Percentiles rank a stretch among this genome's conserved stretches.
phyloP scores from a whole-genome alignment of 2,888 invertebrate genomes.

The Argyresthia albistria region DNA sequence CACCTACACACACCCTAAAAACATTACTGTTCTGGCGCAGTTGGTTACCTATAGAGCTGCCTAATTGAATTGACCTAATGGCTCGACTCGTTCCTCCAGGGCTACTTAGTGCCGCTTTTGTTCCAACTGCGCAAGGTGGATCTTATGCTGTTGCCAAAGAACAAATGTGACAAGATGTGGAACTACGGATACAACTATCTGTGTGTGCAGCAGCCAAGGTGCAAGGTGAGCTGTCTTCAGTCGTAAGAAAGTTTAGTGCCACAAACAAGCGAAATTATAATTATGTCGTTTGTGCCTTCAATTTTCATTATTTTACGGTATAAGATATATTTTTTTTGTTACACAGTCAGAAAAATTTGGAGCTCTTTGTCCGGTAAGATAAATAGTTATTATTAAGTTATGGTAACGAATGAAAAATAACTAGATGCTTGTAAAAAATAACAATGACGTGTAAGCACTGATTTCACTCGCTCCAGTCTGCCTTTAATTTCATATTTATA shows the following conservation, averaged over 20 bases:
- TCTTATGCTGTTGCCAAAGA: slow-evolving; percentile 26
- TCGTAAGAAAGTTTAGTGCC: too few relatives aligned
- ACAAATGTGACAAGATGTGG: slow-evolving; percentile 35
- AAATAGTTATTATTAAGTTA: not conserved
- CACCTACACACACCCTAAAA: too few relatives aligned
- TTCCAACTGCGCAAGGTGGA: slow-evolving; percentile 32
- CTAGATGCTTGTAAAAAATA: not conserved
- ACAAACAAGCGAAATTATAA: too few relatives aligned
- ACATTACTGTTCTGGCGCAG: too few relatives aligned
- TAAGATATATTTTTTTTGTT: slow-evolving; percentile 7
- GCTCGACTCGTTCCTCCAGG: slow-evolving; percentile 22
- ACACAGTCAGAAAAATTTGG: slow-evolving; percentile 45
- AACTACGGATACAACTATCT: slow-evolving; percentile 36
- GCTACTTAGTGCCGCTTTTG: slow-evolving; percentile 45
- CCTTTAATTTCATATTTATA: not conserved
- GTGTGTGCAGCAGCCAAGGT: slow-evolving; percentile 38
- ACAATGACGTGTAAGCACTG: too few relatives aligned
- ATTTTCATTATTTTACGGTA: too few relatives aligned
- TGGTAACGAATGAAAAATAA: not conserved
- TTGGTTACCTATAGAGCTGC: too few relatives aligned
- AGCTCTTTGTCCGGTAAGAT: slow-evolving; percentile 51
- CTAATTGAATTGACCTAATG: too few relatives aligned
- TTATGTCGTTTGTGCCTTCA: too few relatives aligned
- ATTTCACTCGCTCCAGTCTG: too few relatives aligned
- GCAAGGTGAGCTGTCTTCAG: slow-evolving; percentile 29